Evolutionary conservation across 2,113 vertebrate species (phyloP).

Genomic region (Sialia sialis): DNA sequence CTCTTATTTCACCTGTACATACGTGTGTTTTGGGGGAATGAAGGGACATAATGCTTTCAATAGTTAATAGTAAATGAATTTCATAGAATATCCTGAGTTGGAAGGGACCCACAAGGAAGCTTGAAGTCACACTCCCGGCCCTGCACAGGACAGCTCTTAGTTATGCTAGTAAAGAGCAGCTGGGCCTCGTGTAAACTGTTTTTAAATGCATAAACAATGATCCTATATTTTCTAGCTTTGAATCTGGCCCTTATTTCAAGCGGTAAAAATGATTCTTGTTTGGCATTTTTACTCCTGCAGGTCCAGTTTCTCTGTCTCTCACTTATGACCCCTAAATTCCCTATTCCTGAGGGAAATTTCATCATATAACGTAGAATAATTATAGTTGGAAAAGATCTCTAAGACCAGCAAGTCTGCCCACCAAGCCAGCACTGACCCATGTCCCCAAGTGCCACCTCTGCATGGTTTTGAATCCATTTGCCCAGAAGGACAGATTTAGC

Average conservation of each 20-base stretch:
- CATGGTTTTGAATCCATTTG: not conserved
- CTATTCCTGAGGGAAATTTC: not conserved
- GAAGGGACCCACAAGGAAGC: not conserved
- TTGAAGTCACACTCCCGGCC: not conserved
- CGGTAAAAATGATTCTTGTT: not conserved
- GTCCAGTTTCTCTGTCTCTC: not conserved
- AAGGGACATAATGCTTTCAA: not conserved
- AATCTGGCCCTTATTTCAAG: not conserved
- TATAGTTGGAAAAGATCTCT: not conserved
- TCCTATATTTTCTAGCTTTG: not conserved
- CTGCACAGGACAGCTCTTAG: not conserved
- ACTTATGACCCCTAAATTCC: not conserved
- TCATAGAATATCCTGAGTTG: not conserved
- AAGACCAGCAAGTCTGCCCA: fast-evolving
- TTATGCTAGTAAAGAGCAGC: not conserved
- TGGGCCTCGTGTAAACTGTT: not conserved
- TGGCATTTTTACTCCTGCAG: not conserved
- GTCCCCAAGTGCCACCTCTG: not conserved
- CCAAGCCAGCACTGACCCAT: not conserved
- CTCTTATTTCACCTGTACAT: not conserved
- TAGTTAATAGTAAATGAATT: not conserved
- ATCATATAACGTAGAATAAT: not conserved
- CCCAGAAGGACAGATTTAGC: not conserved
- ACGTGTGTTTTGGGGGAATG: not conserved
- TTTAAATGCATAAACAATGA: not conserved